Percentiles rank a stretch among this genome's conserved stretches.
Evolutionary conservation across 2,797 vertebrate genomes (phyloP).

Genomic region (Rachycentron canadum): DNA sequence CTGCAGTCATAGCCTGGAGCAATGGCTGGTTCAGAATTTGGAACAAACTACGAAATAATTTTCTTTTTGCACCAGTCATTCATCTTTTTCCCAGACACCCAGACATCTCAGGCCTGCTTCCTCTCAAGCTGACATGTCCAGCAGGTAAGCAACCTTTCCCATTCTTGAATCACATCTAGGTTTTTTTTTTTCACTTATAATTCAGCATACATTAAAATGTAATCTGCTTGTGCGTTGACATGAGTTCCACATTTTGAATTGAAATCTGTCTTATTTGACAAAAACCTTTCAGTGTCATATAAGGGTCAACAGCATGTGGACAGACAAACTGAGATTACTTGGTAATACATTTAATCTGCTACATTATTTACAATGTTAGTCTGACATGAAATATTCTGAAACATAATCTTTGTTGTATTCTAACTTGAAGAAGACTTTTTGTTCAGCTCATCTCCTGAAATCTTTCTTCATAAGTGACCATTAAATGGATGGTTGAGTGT

Average conservation of each 20-base stretch:
- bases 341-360: conserved; percentile 40
- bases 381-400: conserved; percentile 21
- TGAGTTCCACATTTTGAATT: conserved; percentile 65
- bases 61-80: conserved; percentile 81
- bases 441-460: conserved; percentile 53
- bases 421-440: conserved; percentile 42
- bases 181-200: conserved; percentile 35
- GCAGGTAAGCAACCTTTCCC: conserved; percentile 79
- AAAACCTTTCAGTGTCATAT: conserved; percentile 59
- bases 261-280: conserved; percentile 58
- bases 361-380: conserved; percentile 26
- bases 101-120: conserved; percentile 80
- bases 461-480: conserved; percentile 63
- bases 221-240: conserved; percentile 66
- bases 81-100: conserved; percentile 80
- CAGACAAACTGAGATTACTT: conserved; percentile 54
- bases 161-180: conserved; percentile 44
- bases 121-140: conserved; percentile 78
- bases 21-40: conserved; percentile 75
- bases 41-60: conserved; percentile 83
- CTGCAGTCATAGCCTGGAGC: conserved; percentile 75
- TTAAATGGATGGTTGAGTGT: conserved; percentile 70
- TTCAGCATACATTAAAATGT: conserved; percentile 65
- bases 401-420: conserved; percentile 23
- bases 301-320: conserved; percentile 63